Evolutionary conservation across 2,113 vertebrate genomes (phyloP).

Genomic region (Myodes glareolus): DNA sequence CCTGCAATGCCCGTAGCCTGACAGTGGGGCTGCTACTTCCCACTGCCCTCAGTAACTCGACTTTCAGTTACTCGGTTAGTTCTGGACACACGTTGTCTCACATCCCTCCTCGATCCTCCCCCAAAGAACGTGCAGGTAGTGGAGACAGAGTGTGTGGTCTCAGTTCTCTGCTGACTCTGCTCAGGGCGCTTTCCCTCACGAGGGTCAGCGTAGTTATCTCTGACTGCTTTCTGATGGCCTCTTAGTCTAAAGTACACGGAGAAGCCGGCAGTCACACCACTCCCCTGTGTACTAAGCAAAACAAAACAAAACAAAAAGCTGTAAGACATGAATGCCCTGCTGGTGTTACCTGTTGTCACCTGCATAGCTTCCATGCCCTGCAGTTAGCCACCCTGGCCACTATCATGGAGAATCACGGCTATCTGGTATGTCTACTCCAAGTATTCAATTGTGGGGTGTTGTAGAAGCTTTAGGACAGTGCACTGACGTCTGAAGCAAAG

Average conservation of each 20-base stretch:
- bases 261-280: neutral
- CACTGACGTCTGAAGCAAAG: constrained; percentile 12
- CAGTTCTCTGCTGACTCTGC: neutral
- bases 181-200: neutral
- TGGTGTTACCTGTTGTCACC: neutral
- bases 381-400: neutral
- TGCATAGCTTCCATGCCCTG: neutral
- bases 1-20: neutral
- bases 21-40: neutral
- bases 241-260: neutral
- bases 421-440: neutral
- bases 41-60: neutral
- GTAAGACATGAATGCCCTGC: neutral
- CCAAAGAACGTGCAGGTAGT: neutral
- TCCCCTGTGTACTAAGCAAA: no score
- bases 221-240: constrained; percentile 11
- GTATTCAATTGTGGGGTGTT: neutral
- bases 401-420: neutral
- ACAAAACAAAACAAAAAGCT: neutral
- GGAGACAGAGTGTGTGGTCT: neutral
- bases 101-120: neutral
- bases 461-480: neutral
- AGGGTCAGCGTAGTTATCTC: neutral
- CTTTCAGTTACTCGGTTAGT: neutral
- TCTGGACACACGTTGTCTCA: neutral